Conservation (phyloP, 2,888 invertebrate genomes). For the Xiphydria camelus region DNA sequence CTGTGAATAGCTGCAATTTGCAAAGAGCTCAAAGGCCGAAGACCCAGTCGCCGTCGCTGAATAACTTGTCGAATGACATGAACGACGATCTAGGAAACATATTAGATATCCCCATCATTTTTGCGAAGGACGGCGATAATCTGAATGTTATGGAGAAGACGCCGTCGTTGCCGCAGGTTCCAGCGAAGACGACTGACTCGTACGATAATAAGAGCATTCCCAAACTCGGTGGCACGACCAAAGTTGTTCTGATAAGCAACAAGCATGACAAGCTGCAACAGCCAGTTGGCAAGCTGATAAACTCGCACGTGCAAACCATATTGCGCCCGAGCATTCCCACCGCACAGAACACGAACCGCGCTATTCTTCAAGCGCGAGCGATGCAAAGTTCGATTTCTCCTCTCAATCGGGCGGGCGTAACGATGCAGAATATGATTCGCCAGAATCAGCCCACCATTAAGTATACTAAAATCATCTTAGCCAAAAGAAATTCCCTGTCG, state of each 20-base stretch:
- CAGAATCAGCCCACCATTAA: conserved; percentile 47
- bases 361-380: conserved; percentile 20
- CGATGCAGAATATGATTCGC: conserved; percentile 27
- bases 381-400: conserved; percentile 31
- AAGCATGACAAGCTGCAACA: conserved; percentile 44
- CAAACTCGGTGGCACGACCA: conserved; percentile 38
- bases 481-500: conserved; percentile 51
- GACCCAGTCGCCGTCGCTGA: conserved; percentile 19
- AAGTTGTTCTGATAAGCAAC: conserved; percentile 50
- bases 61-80: conserved; percentile 27
- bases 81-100: conserved; percentile 61
- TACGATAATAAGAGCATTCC: conserved; percentile 12
- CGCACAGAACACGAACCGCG: conserved; percentile 20
- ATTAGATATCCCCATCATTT: conserved; percentile 68
- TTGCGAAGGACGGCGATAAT: conserved; percentile 65
- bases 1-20: conserved; percentile 31
- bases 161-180: conserved; percentile 27
- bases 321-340: conserved; percentile 15
- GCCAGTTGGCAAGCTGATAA: conserved; percentile 21
- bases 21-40: conserved; percentile 19
- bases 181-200: conserved; percentile 21
- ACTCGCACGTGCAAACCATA: conserved; percentile 26
- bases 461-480: conserved; percentile 61
- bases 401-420: conserved; percentile 18
- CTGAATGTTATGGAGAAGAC: conserved; percentile 40